Conservation (phyloP, 2,797 vertebrate species). For the Xiphorhynchus erythropygius region DNA sequence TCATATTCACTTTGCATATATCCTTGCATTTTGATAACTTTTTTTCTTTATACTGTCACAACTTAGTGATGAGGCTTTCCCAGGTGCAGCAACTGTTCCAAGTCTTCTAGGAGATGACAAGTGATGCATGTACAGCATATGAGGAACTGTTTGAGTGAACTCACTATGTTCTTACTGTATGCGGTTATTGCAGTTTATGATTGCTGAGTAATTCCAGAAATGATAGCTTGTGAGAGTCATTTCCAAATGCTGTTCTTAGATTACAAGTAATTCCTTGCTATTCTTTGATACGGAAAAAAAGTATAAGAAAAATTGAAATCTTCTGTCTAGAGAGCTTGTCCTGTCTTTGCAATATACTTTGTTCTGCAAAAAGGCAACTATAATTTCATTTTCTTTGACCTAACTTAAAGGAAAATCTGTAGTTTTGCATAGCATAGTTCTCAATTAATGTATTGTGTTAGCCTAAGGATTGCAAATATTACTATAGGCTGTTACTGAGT, state of each 20-base stretch:
- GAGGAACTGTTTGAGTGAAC: neutral
- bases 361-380: neutral
- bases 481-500: neutral
- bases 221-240: neutral
- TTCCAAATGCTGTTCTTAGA: neutral
- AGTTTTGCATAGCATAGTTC: neutral
- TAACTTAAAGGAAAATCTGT: neutral
- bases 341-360: neutral
- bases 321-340: neutral
- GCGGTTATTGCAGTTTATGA: neutral
- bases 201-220: neutral
- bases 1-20: constrained; percentile 1
- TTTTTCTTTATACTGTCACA: neutral
- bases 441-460: neutral
- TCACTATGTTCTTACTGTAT: neutral
- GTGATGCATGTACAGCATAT: neutral
- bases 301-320: neutral
- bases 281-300: neutral
- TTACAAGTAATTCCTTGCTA: neutral
- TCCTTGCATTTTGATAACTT: neutral
- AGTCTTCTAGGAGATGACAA: neutral
- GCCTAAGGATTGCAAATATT: neutral
- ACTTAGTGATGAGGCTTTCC: neutral
- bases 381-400: neutral
- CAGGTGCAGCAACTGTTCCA: neutral